Conservation (phyloP, 2,797 vertebrate species). For the Clarias fuscus region DNA sequence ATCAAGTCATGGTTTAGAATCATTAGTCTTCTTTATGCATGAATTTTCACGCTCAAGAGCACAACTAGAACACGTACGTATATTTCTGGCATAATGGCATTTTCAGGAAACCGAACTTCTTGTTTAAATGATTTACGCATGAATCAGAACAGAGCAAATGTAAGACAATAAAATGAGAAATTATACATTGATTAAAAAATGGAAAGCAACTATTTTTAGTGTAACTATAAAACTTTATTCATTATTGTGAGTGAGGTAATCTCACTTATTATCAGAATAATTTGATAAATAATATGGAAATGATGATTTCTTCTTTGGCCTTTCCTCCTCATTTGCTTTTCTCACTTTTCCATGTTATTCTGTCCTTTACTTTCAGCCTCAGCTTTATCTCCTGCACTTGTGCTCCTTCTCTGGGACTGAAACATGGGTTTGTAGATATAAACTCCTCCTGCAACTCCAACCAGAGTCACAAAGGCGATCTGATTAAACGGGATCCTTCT, state of each 20-base stretch:
- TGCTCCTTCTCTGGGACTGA: conserved; percentile 58
- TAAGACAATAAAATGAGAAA: too few relatives aligned
- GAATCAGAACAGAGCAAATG: neutral
- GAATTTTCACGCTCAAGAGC: neutral
- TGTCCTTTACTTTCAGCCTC: neutral
- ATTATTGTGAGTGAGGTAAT: neutral
- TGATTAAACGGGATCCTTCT: conserved; percentile 74
- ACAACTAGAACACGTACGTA: neutral
- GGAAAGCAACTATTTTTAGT: neutral
- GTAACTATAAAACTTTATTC: neutral
- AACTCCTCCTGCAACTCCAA: conserved; percentile 83
- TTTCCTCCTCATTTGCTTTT: neutral
- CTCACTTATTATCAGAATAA: neutral
- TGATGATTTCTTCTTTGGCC: neutral
- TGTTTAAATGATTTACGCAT: neutral
- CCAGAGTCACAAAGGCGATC: conserved; percentile 67
- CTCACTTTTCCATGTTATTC: neutral
- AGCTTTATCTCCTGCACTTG: conserved; percentile 39
- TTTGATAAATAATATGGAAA: too few relatives aligned
- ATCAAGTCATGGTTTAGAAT: neutral
- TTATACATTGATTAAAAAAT: neutral
- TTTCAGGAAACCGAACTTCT: neutral
- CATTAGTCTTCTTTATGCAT: neutral
- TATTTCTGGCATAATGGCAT: neutral
- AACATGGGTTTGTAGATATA: conserved; percentile 88